Evolutionary conservation across 2,113 vertebrate species (phyloP).

Genomic region (Picathartes gymnocephalus): DNA sequence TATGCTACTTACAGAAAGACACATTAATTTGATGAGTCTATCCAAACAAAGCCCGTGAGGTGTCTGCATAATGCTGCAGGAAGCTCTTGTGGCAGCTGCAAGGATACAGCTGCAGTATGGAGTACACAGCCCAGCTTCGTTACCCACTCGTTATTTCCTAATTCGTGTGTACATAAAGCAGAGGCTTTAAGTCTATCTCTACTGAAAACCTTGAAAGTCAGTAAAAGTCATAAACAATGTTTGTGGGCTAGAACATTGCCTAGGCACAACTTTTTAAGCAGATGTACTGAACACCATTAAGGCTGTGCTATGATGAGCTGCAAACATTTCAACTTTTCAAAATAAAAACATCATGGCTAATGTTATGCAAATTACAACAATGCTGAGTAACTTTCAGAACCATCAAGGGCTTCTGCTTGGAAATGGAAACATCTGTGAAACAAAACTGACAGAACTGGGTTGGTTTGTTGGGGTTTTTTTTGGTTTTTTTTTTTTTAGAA

Average conservation of each 20-base stretch:
- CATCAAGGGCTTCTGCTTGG: conserved; percentile 66
- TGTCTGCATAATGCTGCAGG: background rate
- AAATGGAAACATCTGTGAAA: conserved; percentile 72
- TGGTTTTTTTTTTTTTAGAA: background rate
- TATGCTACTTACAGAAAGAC: conserved; percentile 24
- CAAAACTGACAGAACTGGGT: background rate
- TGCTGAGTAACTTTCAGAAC: conserved; percentile 61
- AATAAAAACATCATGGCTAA: conserved; percentile 68
- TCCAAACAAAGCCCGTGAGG: background rate
- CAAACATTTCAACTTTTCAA: conserved; percentile 66
- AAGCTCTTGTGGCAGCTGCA: conserved; percentile 3
- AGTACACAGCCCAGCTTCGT: background rate
- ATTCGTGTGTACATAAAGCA: background rate
- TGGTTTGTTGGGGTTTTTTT: too few relatives aligned
- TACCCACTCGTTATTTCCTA: conserved; percentile 21
- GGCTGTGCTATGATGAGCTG: conserved; percentile 58
- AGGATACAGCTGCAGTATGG: background rate
- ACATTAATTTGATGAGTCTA: background rate
- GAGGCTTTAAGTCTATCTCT: conserved; percentile 13
- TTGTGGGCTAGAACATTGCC: conserved; percentile 46
- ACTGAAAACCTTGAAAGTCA: conserved; percentile 43
- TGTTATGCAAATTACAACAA: conserved; percentile 69
- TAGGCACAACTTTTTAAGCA: conserved; percentile 57
- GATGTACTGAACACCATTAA: conserved; percentile 65
- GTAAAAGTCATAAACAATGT: conserved; percentile 51